These are phyloP conservation scores for Gallinago media DNA, from an alignment of 2,113 vertebrate genomes.

Conservation along the genomic window DNA sequence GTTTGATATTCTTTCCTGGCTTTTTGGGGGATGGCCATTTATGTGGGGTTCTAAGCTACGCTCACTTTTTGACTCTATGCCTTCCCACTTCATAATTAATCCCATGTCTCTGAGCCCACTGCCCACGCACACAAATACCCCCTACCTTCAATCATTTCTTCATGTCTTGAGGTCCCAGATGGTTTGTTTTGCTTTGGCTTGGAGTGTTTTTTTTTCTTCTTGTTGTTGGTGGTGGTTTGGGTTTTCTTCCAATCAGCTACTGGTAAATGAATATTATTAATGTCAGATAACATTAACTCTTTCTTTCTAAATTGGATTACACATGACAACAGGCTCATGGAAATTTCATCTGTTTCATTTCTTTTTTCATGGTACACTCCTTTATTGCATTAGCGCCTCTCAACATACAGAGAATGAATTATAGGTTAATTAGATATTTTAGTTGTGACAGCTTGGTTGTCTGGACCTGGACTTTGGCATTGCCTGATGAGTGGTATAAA, in stretches of 20 bases:
- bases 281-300: conserved; percentile 25
- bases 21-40: not conserved
- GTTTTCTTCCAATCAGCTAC: not conserved
- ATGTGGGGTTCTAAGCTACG: not conserved
- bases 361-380: conserved; percentile 24
- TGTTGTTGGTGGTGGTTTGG: not conserved
- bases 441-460: conserved; percentile 5
- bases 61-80: not conserved
- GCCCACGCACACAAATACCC: rapidly evolving
- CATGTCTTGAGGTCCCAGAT: not conserved
- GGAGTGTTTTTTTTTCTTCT: not conserved
- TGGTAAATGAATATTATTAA: conserved; percentile 32
- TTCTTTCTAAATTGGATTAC: conserved; percentile 19
- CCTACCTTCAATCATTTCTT: not conserved
- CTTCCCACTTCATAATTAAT: not conserved
- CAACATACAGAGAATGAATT: not conserved
- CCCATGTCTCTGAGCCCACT: not conserved
- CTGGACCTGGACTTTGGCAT: conserved; percentile 12
- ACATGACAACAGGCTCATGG: conserved; percentile 10
- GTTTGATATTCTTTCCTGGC: not conserved
- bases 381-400: conserved; percentile 20
- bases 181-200: not conserved
- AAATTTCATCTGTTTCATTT: conserved; percentile 52
- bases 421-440: conserved; percentile 45
- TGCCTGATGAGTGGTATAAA: not conserved